Base-by-base conservation (phyloP, 2,113 vertebrate genomes). In the Mus pahari region DNA sequence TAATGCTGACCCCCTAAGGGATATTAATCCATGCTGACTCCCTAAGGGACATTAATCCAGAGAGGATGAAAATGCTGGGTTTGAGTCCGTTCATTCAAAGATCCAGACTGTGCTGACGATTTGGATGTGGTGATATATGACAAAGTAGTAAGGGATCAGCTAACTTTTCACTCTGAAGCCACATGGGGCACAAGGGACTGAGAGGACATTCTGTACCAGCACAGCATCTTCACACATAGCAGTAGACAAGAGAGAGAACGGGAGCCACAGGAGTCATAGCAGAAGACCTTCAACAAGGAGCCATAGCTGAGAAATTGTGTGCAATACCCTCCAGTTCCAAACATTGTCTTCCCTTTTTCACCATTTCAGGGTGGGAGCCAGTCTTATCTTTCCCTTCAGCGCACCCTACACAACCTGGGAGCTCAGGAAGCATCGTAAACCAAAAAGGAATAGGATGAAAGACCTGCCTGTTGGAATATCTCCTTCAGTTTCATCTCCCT, bases 61-160 rank as follows among this genome's bases (percentile, higher is more conserved):
- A 74, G 24, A 33, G 7, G 53, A 64, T 42, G n/a, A 62, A 79
- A 90, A 94, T 55, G 12, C 31, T 91, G 48, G 26, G 74, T 64
- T 92, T 68, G 22, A 26, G 55, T 78, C 33, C 4, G 39, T 24
- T 84, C 68, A 86, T n/a, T 75, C 17, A 58, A 84, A 90, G 5
- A 31, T 64, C n/a, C 7, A 91, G 64, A 91, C 94, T 24, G 83
- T 94, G 45, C 45, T 83, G n/a, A 81, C 64, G 83, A 86, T 86
- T 66, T 53, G 28, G 5, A 78, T 58, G 45, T 81, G 13, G 4
- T 42, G 28, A 1, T 55, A 0, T 12, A 22, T 82, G 55, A 83
- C 70, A 89, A 90, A 64, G 16, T 82, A 64, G 33, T 64, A 42
- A 95, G 64, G 2, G 4, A 22, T 64, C 42, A 91, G 13, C 31